Percentiles rank a stretch among this genome's conserved stretches.
Conservation (phyloP, 2,797 vertebrate genomes). For the Tapirus indicus region DNA sequence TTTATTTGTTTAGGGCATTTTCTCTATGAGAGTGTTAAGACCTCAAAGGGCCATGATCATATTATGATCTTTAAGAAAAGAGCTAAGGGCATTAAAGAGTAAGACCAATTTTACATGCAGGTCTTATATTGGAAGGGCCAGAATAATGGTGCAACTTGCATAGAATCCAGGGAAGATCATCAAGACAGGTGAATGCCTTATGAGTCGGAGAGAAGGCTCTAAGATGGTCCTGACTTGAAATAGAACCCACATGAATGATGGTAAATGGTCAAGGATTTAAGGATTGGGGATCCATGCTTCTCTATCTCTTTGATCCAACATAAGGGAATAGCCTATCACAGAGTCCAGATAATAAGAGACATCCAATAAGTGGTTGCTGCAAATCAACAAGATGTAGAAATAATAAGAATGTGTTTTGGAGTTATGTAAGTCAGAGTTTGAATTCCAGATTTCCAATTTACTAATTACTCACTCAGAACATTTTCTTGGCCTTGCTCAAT, state of each 20-base stretch:
- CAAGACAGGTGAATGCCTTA: neutral
- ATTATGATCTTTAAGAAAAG: neutral
- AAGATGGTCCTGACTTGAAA: neutral
- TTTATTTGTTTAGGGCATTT: neutral
- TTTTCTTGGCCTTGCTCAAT: neutral
- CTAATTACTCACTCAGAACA: neutral
- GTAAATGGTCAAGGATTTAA: neutral
- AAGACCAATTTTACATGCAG: neutral
- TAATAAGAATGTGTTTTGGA: neutral
- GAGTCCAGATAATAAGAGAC: neutral
- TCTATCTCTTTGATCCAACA: neutral
- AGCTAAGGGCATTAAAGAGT: neutral
- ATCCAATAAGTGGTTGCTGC: neutral
- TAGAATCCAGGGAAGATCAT: neutral
- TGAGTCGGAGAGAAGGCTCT: neutral
- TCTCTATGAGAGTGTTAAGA: neutral
- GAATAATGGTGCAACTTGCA: neutral
- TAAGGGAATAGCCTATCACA: neutral
- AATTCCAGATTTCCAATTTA: neutral
- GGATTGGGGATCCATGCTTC: neutral
- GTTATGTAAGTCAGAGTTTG: neutral
- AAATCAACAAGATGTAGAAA: neutral
- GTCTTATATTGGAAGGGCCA: neutral
- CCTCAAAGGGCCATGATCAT: neutral
- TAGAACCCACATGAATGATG: neutral